A percentile compares a stretch with the other conserved stretches of the same genome.
These are phyloP conservation scores for Emydocephalus ijimae DNA, from an alignment of 2,113 vertebrate genomes.

Conservation along the genomic window DNA sequence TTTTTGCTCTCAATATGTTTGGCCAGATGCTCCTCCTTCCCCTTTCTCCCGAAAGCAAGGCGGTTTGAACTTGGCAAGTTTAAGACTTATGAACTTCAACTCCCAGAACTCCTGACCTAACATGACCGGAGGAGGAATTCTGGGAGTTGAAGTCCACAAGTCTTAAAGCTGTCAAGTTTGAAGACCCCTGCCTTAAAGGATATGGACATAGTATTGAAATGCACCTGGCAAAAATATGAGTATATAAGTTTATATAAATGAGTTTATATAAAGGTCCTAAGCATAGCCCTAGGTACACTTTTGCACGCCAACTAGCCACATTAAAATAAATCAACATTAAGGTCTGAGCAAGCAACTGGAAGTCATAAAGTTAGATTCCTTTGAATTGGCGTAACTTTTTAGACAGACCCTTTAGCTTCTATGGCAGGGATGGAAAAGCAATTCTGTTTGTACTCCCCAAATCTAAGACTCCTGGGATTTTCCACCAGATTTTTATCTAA, in stretches of 20 bases:
- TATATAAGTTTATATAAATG: too few relatives aligned
- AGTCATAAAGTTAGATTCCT: background rate
- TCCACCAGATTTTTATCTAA: background rate
- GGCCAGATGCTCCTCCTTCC: background rate
- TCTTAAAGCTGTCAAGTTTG: too few relatives aligned
- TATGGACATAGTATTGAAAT: background rate
- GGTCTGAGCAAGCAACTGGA: background rate
- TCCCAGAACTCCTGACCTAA: too few relatives aligned
- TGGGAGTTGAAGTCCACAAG: too few relatives aligned
- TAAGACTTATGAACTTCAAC: too few relatives aligned
- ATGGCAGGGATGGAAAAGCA: background rate
- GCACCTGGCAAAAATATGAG: background rate
- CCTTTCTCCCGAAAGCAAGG: background rate
- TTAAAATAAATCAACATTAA: background rate
- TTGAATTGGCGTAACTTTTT: background rate
- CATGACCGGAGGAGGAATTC: too few relatives aligned
- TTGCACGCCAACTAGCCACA: background rate
- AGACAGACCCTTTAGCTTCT: background rate
- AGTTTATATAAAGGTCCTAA: background rate
- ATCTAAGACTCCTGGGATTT: background rate
- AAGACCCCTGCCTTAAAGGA: background rate
- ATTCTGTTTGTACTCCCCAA: background rate
- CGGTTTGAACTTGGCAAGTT: too few relatives aligned
- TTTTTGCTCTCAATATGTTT: background rate
- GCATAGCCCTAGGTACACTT: background rate